Base-by-base conservation (phyloP, 2,888 invertebrate species). In the Acrobasis repandana region DNA sequence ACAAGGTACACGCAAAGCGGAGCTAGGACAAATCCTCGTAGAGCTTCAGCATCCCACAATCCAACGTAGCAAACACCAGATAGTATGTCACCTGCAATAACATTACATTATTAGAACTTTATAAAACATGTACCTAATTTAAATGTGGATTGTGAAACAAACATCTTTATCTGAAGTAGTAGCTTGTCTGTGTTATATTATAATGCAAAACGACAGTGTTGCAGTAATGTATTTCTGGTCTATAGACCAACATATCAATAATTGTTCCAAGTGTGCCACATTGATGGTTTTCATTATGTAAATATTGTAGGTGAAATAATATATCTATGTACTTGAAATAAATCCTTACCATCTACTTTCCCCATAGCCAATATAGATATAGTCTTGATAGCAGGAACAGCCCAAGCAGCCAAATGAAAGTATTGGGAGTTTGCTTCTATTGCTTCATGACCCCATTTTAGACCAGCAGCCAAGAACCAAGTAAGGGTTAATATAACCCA, bases 361-460 rank as follows among this genome's bases (percentile, higher is more conserved):
- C 98, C 97, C 95, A 98, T 96, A 6, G 98, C 98, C 67, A 98
- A 93, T 74, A 98, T 97, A 62, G 97, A 97, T 82, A 99, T 98
- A 58, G 98, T 98, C 88, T 98, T 97, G 63, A 98, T 94, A 61
- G 98, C 98, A 58, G 99, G 98, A 57, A 98, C 96, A 60, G 98
- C 98, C 99, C 99, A 99, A n/a, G 98, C 98, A 61, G 97, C 97
- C 74, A 98, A 93, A 94, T 99, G 99, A 86, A 99, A 99, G 86
- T 98, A 98, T 88, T 98, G 98, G 11, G 98, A 98, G 89, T 98
- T 97, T 60, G 98, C 97, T 92, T 98, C 98, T 79, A 99, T 98
- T 46, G 98, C 98, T 93, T 99, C 99, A 86, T 98, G 98, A 51
- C 98, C 98, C 98, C 98, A 99, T 90, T 98, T 98, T 63, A 98